phyloP scores from a whole-genome alignment of 2,113 vertebrate species.

The Corythaixoides concolor region DNA sequence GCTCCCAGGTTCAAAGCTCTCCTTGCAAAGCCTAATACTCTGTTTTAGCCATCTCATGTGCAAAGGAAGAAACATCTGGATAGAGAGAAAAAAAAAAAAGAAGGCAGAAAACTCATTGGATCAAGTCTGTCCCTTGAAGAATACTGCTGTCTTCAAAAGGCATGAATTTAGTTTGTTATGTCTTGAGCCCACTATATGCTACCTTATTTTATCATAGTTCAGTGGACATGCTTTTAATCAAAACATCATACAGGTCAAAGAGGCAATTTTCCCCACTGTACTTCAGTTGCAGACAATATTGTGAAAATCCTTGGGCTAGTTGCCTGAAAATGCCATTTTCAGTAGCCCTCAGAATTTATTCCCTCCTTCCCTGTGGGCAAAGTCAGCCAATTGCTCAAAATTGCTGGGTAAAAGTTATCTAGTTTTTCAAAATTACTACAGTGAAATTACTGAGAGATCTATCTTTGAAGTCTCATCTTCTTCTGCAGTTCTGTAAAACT shows the following conservation, averaged over 20 bases:
- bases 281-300: background rate
- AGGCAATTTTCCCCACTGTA: background rate
- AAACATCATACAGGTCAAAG: background rate
- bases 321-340: background rate
- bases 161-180: background rate
- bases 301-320: background rate
- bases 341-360: background rate
- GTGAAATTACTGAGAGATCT: background rate
- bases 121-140: background rate
- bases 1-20: background rate
- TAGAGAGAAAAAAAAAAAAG: background rate
- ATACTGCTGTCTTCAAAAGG: background rate
- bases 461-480: background rate
- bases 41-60: background rate
- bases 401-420: background rate
- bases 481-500: background rate
- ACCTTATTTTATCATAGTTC: background rate
- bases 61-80: background rate
- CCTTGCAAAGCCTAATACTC: background rate
- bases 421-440: background rate
- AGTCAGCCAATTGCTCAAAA: background rate
- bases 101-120: background rate
- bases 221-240: background rate
- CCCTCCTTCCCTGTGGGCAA: background rate
- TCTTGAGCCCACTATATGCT: background rate